phyloP scores from a whole-genome alignment of 2,113 vertebrate genomes.

The Xenopus borealis region DNA sequence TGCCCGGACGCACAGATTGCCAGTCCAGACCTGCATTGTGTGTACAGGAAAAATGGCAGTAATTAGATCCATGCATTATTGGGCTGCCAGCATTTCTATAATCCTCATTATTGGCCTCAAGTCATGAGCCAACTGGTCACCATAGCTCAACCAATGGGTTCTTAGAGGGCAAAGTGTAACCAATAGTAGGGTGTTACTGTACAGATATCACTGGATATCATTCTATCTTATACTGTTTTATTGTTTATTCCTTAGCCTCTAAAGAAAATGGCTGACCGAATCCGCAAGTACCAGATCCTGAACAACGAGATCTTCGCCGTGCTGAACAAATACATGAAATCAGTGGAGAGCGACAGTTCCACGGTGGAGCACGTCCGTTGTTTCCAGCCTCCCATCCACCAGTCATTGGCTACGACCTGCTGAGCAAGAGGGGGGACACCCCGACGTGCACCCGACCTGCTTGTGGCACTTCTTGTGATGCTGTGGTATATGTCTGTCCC shows the following conservation, averaged over 20 bases:
- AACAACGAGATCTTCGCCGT: conserved; percentile 99
- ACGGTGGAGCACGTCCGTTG: conserved; percentile 97
- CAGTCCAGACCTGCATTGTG: too few relatives aligned
- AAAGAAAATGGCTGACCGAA: conserved; percentile 98
- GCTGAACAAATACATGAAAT: conserved; percentile 99
- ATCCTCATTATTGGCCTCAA: too few relatives aligned
- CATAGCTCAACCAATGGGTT: too few relatives aligned
- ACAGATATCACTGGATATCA: too few relatives aligned
- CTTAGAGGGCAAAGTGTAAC: not conserved
- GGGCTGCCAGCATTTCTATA: too few relatives aligned
- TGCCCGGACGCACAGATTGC: too few relatives aligned
- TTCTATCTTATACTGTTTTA: too few relatives aligned
- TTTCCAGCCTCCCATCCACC: conserved; percentile 98
- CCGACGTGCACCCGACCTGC: not conserved
- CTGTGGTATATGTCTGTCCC: conserved; percentile 37
- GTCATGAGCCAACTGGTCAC: too few relatives aligned
- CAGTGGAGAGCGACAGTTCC: conserved; percentile 96
- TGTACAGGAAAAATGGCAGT: too few relatives aligned
- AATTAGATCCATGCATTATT: too few relatives aligned
- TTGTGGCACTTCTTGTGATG: conserved; percentile 2
- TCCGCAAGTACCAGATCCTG: conserved; percentile 97
- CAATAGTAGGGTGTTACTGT: too few relatives aligned
- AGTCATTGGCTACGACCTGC: conserved; percentile 97
- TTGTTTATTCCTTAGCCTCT: conserved; percentile 72
- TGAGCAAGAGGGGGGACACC: conserved; percentile 59